phyloP scores from a whole-genome alignment of 2,888 invertebrate genomes.

The Lysandra coridon region DNA sequence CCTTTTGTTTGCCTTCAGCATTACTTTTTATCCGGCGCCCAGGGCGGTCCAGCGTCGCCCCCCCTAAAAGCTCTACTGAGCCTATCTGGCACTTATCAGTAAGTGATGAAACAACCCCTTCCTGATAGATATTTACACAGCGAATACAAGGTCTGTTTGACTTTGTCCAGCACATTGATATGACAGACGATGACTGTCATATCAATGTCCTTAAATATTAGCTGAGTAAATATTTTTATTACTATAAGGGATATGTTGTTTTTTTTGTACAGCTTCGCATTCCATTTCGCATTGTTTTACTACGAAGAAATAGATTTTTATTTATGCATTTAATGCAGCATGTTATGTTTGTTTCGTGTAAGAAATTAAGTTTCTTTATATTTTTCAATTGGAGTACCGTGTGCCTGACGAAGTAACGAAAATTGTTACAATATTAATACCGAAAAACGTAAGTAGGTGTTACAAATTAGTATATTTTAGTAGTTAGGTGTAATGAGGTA shows the following conservation, averaged over 20 bases:
- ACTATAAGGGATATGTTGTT: background rate
- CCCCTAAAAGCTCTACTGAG: no score
- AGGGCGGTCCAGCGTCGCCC: no score
- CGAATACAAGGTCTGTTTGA: no score
- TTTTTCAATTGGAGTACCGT: constrained; percentile 3
- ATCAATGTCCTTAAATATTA: background rate
- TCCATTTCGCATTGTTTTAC: constrained; percentile 18
- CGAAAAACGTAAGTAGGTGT: background rate
- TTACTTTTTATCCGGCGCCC: no score
- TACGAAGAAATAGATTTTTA: constrained; percentile 3
- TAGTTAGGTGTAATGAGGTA: background rate
- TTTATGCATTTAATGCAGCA: constrained; percentile 25
- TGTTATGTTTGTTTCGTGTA: constrained; percentile 13
- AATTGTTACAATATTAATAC: constrained; percentile 16
- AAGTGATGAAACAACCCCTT: no score
- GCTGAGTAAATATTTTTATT: background rate
- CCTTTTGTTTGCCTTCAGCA: no score
- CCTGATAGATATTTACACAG: no score
- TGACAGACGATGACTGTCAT: no score
- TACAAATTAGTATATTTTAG: constrained; percentile 5
- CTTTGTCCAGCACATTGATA: no score
- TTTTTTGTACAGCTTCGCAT: constrained; percentile 26
- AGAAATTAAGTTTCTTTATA: constrained; percentile 23
- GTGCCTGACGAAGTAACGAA: constrained; percentile 14
- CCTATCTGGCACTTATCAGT: no score